A percentile compares a stretch with the other conserved stretches of the same genome.
These are phyloP conservation scores for Philhelius pedissequus DNA, from an alignment of 2,888 invertebrate species.

Conservation along the genomic window DNA sequence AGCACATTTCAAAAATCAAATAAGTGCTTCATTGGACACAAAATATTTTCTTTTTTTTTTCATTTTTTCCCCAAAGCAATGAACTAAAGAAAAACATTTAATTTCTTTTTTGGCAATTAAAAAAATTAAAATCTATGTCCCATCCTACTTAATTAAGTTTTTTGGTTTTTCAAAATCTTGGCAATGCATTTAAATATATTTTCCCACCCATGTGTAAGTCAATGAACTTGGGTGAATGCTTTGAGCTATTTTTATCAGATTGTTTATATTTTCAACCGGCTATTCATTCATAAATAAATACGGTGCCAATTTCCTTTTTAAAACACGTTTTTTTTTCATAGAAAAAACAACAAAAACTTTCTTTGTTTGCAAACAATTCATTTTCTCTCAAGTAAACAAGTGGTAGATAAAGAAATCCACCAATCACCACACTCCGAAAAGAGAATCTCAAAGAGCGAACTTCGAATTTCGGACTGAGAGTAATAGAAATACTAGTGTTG, in stretches of 20 bases:
- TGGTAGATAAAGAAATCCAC: not conserved
- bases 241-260: not conserved
- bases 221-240: not conserved
- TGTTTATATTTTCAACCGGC: not conserved
- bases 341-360: not conserved
- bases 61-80: too few species aligned
- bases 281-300: not conserved
- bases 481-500: not conserved
- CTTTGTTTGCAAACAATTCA: slow-evolving; percentile 5
- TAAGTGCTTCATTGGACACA: too few species aligned
- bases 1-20: too few species aligned
- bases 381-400: not conserved
- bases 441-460: not conserved
- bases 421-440: not conserved
- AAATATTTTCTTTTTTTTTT: too few species aligned
- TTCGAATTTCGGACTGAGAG: slow-evolving; percentile 6
- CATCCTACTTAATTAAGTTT: not conserved
- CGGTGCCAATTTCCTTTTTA: not conserved
- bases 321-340: not conserved
- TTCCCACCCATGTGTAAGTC: not conserved
- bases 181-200: not conserved
- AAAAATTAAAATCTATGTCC: too few species aligned
- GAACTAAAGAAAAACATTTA: too few species aligned
- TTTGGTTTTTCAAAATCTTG: not conserved
- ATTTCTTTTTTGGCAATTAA: too few species aligned